Evolutionary conservation across 2,113 vertebrate genomes (phyloP), one percentile per base, ranked within the genome.

Genomic region (Thalassarche chlororhynchos): DNA sequence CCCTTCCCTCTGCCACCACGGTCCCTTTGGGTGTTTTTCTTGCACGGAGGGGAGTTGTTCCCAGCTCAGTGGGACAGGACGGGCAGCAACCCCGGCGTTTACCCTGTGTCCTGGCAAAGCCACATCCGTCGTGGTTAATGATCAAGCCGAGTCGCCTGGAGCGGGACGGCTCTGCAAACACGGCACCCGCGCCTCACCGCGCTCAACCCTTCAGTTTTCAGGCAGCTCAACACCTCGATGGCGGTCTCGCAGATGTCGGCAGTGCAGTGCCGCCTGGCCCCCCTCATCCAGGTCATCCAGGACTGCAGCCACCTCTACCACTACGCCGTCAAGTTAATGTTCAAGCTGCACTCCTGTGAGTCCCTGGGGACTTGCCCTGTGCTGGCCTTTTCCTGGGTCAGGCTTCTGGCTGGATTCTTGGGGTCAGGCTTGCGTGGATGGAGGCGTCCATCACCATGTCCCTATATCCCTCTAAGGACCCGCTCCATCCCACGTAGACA

Each of bases 261-360:
- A 0, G 99, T 99, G 81, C 99, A 99, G 98, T 99, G 99, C 97
- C 99, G 99, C 90, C 98, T 99, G 97, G 97, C 99, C 21, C 99
- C 99, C 0, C 99, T 99, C 86, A 99, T 99, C 97, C 99, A 99
- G 97, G 99, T 99, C 74, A 98, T 99, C 97, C 99, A 99, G 98
- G 99, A 99, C 98, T 99, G 98, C 96, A 99, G 99, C 96, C 99
- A 99, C 81, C 99, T 99, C 44, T 99, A 99, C 97, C 99, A 99
- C 98, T 99, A 99, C 97, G 98, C 98, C 0, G 99, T 99, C 97
- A 99, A 99, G 98, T 97, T 99, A 57, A 98, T 99, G 82, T 99
- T 99, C 98, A 99, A 99, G 94, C 99, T 99, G 78, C 99, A 99
- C 60, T 98, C 99, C 54, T 99, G 99, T 99, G 98, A 99, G 99